A percentile compares a stretch with the other conserved stretches of the same genome.
Evolutionary conservation across 2,113 vertebrate species (phyloP).

Genomic region (Leucoraja erinaceus): DNA sequence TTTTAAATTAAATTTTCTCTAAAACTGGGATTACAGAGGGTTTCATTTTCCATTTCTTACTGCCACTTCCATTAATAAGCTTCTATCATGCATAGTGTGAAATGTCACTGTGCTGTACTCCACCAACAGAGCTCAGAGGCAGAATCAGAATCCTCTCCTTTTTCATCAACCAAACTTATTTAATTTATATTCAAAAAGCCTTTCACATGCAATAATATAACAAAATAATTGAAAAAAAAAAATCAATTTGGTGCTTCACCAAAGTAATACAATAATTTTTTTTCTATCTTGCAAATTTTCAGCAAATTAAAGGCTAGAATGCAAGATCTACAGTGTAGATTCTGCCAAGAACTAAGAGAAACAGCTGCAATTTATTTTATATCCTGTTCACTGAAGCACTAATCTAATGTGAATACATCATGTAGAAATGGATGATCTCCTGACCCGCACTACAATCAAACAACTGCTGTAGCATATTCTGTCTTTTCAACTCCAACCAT

Average conservation of each 20-base stretch:
- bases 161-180: not conserved
- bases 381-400: constrained; percentile 61
- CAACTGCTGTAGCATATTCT: constrained; percentile 53
- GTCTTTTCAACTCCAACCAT: constrained; percentile 54
- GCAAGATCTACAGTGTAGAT: constrained; percentile 16
- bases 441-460: constrained; percentile 63
- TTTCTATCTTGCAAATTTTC: constrained; percentile 29
- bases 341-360: constrained; percentile 47
- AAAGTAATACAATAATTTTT: constrained; percentile 37
- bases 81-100: not conserved
- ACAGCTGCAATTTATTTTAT: constrained; percentile 62
- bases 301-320: constrained; percentile 32
- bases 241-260: constrained; percentile 36
- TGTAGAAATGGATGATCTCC: constrained; percentile 58
- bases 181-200: constrained; percentile 26
- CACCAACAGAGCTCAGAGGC: not conserved
- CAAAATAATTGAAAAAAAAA: constrained; percentile 37
- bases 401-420: constrained; percentile 64
- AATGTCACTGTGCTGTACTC: constrained; percentile 1
- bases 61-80: not conserved
- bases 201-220: constrained; percentile 22
- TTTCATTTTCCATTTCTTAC: not conserved
- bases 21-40: not conserved
- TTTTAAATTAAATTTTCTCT: not conserved
- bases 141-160: not conserved